phyloP scores from a whole-genome alignment of 2,797 vertebrate genomes.

The Adelosebastes latens region DNA sequence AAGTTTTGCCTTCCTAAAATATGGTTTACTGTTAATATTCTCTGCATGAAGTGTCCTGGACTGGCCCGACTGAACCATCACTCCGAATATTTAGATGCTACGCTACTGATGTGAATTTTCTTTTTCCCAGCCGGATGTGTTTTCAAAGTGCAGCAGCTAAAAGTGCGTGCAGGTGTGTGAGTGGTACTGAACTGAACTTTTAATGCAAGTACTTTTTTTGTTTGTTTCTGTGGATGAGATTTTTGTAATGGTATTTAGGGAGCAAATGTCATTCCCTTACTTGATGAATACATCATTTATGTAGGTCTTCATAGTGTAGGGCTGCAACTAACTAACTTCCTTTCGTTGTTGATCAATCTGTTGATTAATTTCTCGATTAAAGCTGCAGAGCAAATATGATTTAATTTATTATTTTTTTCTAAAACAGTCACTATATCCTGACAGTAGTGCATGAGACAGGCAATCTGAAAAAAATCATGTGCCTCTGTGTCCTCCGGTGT shows the following conservation, averaged over 20 bases:
- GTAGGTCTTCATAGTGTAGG: neutral
- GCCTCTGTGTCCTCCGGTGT: too few species aligned
- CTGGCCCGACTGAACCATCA: neutral
- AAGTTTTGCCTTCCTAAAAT: slow-evolving; percentile 6
- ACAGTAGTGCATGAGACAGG: too few species aligned
- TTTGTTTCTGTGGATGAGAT: neutral
- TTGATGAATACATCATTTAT: neutral
- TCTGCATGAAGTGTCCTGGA: neutral
- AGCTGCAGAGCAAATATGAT: too few species aligned
- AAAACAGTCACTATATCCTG: too few species aligned
- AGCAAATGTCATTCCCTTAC: neutral
- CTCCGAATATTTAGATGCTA: neutral
- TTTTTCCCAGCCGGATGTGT: neutral
- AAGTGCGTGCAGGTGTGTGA: neutral
- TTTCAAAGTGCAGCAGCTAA: slow-evolving; percentile 13
- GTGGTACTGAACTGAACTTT: neutral
- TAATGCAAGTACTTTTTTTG: neutral
- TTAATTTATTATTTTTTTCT: too few species aligned
- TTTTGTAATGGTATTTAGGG: neutral
- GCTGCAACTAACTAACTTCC: too few species aligned
- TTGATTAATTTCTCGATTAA: too few species aligned
- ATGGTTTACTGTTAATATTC: slow-evolving; percentile 3
- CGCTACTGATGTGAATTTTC: slow-evolving; percentile 10
- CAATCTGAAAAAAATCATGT: too few species aligned
- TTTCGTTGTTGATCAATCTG: too few species aligned